Conservation (phyloP, 2,888 invertebrate genomes). For the Cryptophagus acutangulus region DNA sequence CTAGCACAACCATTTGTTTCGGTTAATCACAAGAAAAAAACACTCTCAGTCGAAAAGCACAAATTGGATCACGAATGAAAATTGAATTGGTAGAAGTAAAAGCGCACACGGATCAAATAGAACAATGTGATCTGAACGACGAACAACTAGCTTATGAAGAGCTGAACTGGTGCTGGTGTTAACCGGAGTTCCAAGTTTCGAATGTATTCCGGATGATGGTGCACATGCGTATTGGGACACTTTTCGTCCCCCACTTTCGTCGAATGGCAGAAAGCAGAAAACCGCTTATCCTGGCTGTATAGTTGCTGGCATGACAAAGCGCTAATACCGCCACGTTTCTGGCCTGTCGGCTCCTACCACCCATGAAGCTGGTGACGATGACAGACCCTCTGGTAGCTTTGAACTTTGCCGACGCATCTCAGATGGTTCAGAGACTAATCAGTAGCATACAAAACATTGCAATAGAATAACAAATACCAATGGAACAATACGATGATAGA, state of each 20-base stretch:
- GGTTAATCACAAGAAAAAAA: too few relatives aligned
- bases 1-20: slow-evolving; percentile 78
- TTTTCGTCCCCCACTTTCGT: slow-evolving; percentile 21
- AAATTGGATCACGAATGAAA: slow-evolving; percentile 1
- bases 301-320: slow-evolving; percentile 46
- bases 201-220: slow-evolving; percentile 9
- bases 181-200: slow-evolving; percentile 20
- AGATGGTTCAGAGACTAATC: slow-evolving; percentile 41
- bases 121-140: neutral
- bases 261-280: slow-evolving; percentile 7
- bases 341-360: slow-evolving; percentile 49
- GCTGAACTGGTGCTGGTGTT: slow-evolving; percentile 4
- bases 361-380: slow-evolving; percentile 52
- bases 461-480: slow-evolving; percentile 41
- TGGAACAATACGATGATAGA: slow-evolving; percentile 29
- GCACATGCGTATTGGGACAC: slow-evolving; percentile 33
- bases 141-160: slow-evolving; percentile 4
- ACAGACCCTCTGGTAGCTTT: slow-evolving; percentile 48
- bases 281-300: slow-evolving; percentile 13
- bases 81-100: too few relatives aligned
- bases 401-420: slow-evolving; percentile 41
- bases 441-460: slow-evolving; percentile 44
- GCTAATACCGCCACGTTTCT: slow-evolving; percentile 49
- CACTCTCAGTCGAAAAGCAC: neutral
- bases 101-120: neutral